Percentiles rank a stretch among this genome's conserved stretches.
Conservation (phyloP, 2,113 vertebrate genomes). For the Lathamus discolor region DNA sequence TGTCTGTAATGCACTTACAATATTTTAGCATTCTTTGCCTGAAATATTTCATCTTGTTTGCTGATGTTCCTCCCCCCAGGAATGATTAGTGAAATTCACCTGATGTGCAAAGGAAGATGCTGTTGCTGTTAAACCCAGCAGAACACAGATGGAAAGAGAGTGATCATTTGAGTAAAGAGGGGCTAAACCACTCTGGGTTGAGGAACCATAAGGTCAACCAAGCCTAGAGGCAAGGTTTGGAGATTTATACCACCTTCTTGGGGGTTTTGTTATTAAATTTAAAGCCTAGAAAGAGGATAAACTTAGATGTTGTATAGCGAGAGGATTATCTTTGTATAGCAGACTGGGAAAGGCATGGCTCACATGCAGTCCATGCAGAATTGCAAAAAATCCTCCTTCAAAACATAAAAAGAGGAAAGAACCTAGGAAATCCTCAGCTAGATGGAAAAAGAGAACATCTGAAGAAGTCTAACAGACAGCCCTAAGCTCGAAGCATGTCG, state of each 20-base stretch:
- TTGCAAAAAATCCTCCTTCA: background rate
- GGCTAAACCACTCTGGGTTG: background rate
- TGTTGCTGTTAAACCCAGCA: background rate
- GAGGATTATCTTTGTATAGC: conserved; percentile 5
- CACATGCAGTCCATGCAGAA: background rate
- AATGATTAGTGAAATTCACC: background rate
- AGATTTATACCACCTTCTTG: background rate
- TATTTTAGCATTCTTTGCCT: background rate
- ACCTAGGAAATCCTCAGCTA: background rate
- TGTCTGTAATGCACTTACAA: background rate
- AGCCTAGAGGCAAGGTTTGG: background rate
- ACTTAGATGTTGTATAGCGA: background rate
- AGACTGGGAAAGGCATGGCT: background rate
- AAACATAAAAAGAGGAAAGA: background rate
- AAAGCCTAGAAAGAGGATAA: conserved; percentile 24
- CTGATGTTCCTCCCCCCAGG: background rate
- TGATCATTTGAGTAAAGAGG: background rate
- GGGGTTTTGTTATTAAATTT: background rate
- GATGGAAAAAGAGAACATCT: background rate
- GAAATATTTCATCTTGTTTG: background rate
- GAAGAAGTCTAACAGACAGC: background rate
- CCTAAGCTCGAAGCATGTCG: background rate
- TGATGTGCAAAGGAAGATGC: background rate
- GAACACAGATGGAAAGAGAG: background rate
- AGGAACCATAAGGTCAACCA: background rate